Base-by-base conservation (phyloP, 2,797 vertebrate species). In the Hapalemur alaotrensis region DNA sequence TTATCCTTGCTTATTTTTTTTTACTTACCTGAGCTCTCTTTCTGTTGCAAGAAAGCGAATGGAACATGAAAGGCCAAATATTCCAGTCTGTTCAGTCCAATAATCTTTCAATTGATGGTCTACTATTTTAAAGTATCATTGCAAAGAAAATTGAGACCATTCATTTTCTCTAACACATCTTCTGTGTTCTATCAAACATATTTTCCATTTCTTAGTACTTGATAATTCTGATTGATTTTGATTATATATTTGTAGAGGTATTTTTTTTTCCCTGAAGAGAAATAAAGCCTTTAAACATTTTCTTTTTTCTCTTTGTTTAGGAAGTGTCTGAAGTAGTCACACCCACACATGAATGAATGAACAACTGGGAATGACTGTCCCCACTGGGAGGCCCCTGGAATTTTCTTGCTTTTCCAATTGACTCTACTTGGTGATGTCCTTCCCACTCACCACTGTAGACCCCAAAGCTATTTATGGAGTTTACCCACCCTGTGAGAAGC, bases 191-290 rank as follows among this genome's bases (percentile, higher is more conserved):
- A 84, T 22, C 80, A 43, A 87, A 97, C 32, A 11, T 97, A 54
- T 95, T 95, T 98, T 13, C 9, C 57, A 69, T 88, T 91, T 97
- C 76, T 54, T 46, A 80, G 20, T 79, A 50, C 88, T 86, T 97
- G 82, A 83, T 59, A 0, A 92, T 96, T 97, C 96, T 97, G 94
- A 97, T 98, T 95, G 93, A 96, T 93, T 76, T 96, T 96, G 89
- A 96, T 97, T 97, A 95, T 92, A 57, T 89, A 96, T 96, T 97
- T 93, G 30, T 86, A 86, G 85, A 91, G 48, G 30, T 38, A 38
- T 73, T 81, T 75, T 93, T 50, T 83, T 88, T 15, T 20, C 52
- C 57, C 38, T 81, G 65, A 96, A 91, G 30, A 76, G 54, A 92
- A 89, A 83, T 83, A 69, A 84, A 88, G 52, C 22, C 3, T 25